Conservation (phyloP, 2,888 invertebrate genomes). For the Protodeltote pygarga region DNA sequence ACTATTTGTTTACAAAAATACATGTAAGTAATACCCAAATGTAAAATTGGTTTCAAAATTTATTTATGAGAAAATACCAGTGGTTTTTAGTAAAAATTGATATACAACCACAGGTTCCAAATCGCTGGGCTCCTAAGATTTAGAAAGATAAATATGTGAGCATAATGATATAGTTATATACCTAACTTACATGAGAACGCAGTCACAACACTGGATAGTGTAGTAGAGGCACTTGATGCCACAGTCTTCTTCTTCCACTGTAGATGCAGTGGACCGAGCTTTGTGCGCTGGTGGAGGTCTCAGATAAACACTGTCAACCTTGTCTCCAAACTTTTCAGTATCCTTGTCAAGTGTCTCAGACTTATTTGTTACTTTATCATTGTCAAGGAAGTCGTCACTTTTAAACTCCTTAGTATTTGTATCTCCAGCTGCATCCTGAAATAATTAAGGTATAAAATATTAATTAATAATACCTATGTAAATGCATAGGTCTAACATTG, state of each 20-base stretch:
- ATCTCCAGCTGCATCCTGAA: slow-evolving; percentile 74
- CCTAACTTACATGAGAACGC: slow-evolving; percentile 77
- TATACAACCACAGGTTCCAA: too few relatives aligned
- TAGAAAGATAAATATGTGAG: slow-evolving; percentile 25
- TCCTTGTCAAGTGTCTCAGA: slow-evolving; percentile 50
- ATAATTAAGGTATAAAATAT: slow-evolving; percentile 1
- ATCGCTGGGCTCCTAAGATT: slow-evolving; percentile 1
- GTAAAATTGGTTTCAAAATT: slow-evolving; percentile 5
- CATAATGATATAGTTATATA: slow-evolving; percentile 16
- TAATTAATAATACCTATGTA: neutral
- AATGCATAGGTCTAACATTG: too few relatives aligned
- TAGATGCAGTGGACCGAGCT: slow-evolving; percentile 58
- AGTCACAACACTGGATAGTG: slow-evolving; percentile 89
- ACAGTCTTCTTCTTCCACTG: slow-evolving; percentile 85
- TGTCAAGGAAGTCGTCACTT: slow-evolving; percentile 61
- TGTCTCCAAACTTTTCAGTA: slow-evolving; percentile 63
- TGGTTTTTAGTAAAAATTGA: too few relatives aligned
- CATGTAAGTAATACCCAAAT: slow-evolving; percentile 7
- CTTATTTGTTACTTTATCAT: slow-evolving; percentile 57
- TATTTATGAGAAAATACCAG: slow-evolving; percentile 1
- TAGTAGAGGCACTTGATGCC: slow-evolving; percentile 88
- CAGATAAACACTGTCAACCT: slow-evolving; percentile 75
- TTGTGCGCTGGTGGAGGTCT: slow-evolving; percentile 66
- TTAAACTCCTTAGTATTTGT: slow-evolving; percentile 55
- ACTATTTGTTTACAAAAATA: slow-evolving; percentile 13